phyloP scores from a whole-genome alignment of 2,113 vertebrate species.

The Centropus bengalensis region DNA sequence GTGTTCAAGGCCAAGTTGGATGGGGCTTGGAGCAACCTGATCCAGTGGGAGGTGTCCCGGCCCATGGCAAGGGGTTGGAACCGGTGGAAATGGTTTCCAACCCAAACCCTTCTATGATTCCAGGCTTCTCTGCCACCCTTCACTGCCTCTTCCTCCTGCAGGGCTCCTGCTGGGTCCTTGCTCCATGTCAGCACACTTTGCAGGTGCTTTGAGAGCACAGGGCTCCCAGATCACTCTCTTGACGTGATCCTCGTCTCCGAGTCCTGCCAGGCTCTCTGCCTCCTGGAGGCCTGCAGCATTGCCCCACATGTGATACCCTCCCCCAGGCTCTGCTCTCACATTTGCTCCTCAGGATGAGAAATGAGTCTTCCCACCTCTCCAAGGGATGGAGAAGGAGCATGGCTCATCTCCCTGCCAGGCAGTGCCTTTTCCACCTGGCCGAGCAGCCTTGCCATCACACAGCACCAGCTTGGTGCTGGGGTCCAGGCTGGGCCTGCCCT shows the following conservation, averaged over 20 bases:
- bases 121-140: neutral
- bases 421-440: neutral
- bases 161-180: rapidly evolving
- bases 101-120: no score
- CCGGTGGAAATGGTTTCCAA: no score
- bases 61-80: no score
- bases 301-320: neutral
- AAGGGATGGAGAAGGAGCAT: neutral
- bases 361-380: neutral
- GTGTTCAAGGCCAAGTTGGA: no score
- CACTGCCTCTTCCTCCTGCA: neutral
- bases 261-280: neutral
- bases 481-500: neutral
- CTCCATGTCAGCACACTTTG: neutral
- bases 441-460: rapidly evolving
- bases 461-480: rapidly evolving
- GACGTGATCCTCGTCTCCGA: no score
- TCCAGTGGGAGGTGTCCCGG: no score
- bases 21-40: no score
- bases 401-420: neutral
- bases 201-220: neutral
- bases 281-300: neutral
- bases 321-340: neutral
- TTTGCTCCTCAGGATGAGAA: neutral
- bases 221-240: rapidly evolving